These are phyloP conservation scores for Sclerurus mexicanus DNA, from an alignment of 2,113 vertebrate species.

Conservation along the genomic window DNA sequence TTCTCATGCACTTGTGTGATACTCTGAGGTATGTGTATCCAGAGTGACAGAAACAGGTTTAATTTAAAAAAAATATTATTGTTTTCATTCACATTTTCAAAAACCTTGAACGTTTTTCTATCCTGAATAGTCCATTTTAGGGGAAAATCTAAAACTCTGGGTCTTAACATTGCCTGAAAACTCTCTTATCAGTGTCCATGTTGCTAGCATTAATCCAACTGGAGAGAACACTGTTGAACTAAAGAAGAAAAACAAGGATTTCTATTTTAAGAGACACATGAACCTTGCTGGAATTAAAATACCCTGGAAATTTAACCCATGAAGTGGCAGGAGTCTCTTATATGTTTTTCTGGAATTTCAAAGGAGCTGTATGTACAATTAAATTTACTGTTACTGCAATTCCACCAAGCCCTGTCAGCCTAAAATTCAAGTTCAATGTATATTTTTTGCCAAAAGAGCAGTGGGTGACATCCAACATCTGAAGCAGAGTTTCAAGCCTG, in stretches of 20 bases:
- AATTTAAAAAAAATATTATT: neutral
- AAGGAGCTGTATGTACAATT: rapidly evolving
- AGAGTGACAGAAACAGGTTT: neutral
- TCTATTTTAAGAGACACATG: conserved; percentile 30
- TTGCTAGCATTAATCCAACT: neutral
- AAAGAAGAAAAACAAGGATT: conserved; percentile 8
- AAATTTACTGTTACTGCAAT: neutral
- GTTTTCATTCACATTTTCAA: neutral
- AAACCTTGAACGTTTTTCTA: neutral
- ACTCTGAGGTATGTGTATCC: neutral
- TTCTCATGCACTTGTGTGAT: neutral
- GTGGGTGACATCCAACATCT: neutral
- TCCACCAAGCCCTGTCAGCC: neutral
- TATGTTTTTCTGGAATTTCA: neutral
- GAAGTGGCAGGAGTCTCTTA: neutral
- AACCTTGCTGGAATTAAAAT: conserved; percentile 18
- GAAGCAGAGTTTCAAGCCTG: neutral
- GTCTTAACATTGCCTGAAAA: neutral
- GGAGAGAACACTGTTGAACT: neutral
- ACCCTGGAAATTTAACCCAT: neutral
- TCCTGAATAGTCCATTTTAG: neutral
- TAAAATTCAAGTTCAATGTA: neutral
- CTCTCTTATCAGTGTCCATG: neutral
- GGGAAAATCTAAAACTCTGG: neutral
- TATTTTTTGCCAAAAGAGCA: neutral